These are phyloP conservation scores for Aphelocoma coerulescens DNA, from an alignment of 2,113 vertebrate species.

Conservation along the genomic window DNA sequence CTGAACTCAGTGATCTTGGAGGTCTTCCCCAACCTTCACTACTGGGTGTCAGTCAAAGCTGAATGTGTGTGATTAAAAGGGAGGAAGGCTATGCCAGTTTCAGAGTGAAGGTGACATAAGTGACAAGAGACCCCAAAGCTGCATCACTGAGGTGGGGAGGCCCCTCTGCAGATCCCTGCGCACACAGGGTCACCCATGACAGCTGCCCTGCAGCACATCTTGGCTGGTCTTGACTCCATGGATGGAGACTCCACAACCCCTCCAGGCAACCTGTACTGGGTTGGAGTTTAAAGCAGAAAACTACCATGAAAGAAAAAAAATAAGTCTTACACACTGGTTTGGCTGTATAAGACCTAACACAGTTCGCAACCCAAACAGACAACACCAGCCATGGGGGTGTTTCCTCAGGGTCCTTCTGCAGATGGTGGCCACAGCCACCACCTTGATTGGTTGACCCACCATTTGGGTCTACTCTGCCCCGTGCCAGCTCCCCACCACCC, in stretches of 20 bases:
- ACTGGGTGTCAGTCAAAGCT: not conserved
- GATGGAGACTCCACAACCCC: not conserved
- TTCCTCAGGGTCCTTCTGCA: not conserved
- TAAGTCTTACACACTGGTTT: not conserved
- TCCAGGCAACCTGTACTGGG: not conserved
- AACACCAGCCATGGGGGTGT: not conserved
- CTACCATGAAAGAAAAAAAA: not conserved
- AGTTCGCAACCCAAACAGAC: not conserved
- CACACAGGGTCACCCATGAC: accelerated
- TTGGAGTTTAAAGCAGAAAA: not conserved
- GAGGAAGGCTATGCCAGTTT: not conserved
- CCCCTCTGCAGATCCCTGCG: not conserved
- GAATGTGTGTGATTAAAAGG: not conserved
- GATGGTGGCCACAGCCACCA: too few species aligned
- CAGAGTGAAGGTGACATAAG: not conserved
- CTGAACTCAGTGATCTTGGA: not conserved
- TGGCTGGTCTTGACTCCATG: accelerated
- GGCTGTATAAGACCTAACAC: not conserved
- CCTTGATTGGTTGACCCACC: too few species aligned
- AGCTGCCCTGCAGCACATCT: not conserved
- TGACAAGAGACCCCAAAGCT: too few species aligned
- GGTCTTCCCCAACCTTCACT: not conserved
- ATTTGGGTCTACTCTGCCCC: not conserved
- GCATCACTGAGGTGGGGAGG: not conserved
- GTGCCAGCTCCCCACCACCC: not conserved